Evolutionary conservation across 2,888 invertebrate species (phyloP).

Genomic region (Pycnomerus fuliginosus): DNA sequence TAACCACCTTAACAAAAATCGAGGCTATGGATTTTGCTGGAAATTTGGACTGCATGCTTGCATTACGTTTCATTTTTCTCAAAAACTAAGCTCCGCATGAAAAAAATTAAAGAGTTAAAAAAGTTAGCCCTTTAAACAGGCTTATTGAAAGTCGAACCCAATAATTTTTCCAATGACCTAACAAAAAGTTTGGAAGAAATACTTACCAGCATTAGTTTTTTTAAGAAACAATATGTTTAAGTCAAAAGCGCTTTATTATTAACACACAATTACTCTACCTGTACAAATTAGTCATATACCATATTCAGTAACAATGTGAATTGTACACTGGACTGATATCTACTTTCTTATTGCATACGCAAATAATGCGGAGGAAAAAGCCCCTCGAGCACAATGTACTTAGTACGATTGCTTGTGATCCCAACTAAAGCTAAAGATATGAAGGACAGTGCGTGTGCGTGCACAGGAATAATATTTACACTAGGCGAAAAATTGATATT

Average conservation of each 20-base stretch:
- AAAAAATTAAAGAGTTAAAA: too few relatives aligned
- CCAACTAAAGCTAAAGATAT: slow-evolving; percentile 27
- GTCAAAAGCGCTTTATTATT: slow-evolving; percentile 52
- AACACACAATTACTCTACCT: slow-evolving; percentile 55
- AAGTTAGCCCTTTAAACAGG: too few relatives aligned
- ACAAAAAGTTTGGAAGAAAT: too few relatives aligned
- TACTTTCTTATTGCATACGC: slow-evolving; percentile 43
- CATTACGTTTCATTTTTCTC: too few relatives aligned
- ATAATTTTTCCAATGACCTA: too few relatives aligned
- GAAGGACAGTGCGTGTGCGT: slow-evolving; percentile 22
- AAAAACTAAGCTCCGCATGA: too few relatives aligned
- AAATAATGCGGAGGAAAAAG: slow-evolving; percentile 30
- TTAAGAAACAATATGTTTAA: slow-evolving; percentile 20
- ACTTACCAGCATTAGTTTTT: too few relatives aligned
- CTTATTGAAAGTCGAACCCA: too few relatives aligned
- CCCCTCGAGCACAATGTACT: slow-evolving; percentile 16
- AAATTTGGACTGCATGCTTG: too few relatives aligned
- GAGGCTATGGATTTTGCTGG: too few relatives aligned
- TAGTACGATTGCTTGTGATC: slow-evolving; percentile 19
- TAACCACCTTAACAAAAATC: too few relatives aligned
- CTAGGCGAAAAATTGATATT: too few relatives aligned
- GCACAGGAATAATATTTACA: slow-evolving; percentile 19
- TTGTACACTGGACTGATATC: slow-evolving; percentile 52
- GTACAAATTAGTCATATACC: slow-evolving; percentile 53
- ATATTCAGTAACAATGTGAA: slow-evolving; percentile 52